phyloP scores from a whole-genome alignment of 2,113 vertebrate genomes.

The Lagopus leucura region DNA sequence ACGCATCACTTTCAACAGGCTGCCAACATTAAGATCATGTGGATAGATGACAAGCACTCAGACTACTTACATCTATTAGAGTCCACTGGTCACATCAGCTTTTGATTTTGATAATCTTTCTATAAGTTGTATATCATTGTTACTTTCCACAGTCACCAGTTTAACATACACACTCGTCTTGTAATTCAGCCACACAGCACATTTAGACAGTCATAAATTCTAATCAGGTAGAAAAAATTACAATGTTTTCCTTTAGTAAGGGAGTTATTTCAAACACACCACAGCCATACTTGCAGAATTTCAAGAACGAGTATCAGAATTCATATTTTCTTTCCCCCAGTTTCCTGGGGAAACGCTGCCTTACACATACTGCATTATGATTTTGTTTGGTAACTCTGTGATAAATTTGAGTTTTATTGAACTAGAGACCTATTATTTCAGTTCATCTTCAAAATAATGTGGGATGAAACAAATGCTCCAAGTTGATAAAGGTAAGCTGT shows the following conservation, averaged over 20 bases:
- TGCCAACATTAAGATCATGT: constrained; percentile 20
- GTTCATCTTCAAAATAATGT: neutral
- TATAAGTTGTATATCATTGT: neutral
- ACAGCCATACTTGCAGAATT: neutral
- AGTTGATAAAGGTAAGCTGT: neutral
- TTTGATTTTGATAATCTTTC: constrained; percentile 29
- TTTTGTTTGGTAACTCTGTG: neutral
- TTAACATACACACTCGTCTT: neutral
- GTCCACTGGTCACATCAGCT: constrained; percentile 17
- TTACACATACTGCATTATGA: neutral
- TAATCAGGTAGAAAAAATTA: constrained; percentile 5
- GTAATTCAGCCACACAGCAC: constrained; percentile 13
- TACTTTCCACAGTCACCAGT: constrained; percentile 18
- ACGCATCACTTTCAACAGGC: constrained; percentile 57
- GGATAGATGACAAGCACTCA: constrained; percentile 43
- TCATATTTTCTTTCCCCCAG: neutral
- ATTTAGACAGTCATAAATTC: constrained; percentile 33
- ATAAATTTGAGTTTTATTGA: neutral
- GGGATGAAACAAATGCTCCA: neutral
- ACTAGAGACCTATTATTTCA: neutral
- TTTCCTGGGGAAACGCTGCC: neutral
- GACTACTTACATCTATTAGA: neutral
- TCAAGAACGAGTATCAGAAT: constrained; percentile 18
- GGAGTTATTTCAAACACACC: neutral
- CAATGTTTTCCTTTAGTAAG: neutral